Conservation (phyloP, 2,113 vertebrate genomes). For the Coreoperca whiteheadi region DNA sequence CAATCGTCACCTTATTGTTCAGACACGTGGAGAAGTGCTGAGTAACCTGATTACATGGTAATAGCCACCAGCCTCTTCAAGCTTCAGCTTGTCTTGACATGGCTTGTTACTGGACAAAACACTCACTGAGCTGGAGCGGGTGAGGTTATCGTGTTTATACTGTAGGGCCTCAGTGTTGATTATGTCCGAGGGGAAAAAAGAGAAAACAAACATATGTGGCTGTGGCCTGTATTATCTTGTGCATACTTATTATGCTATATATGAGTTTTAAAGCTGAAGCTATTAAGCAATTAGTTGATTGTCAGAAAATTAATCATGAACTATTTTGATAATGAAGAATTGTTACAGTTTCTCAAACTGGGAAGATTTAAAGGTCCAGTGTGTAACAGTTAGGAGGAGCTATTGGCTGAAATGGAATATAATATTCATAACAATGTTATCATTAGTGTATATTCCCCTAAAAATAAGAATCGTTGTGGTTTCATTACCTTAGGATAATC, state of each 20-base stretch:
- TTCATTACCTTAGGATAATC: no score
- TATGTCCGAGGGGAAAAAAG: neutral
- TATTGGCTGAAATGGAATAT: no score
- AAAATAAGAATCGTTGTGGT: no score
- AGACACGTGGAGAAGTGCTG: conserved; percentile 26
- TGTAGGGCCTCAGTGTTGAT: neutral
- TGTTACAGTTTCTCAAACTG: neutral
- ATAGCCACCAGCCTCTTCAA: conserved; percentile 24
- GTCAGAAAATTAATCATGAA: neutral
- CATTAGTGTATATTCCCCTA: no score
- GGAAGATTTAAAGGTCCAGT: no score
- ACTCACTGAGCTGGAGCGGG: conserved; percentile 16
- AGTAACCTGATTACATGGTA: conserved; percentile 48
- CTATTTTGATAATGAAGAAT: neutral
- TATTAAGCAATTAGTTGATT: neutral
- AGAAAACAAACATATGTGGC: neutral
- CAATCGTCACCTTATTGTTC: conserved; percentile 37
- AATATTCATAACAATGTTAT: no score
- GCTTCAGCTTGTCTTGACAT: conserved; percentile 20
- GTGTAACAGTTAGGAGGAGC: no score
- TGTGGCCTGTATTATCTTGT: neutral
- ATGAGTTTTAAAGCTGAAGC: neutral
- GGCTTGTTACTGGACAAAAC: conserved; percentile 35
- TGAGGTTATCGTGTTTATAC: conserved; percentile 24
- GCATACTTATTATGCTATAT: neutral